phyloP scores from a whole-genome alignment of 2,888 invertebrate species.

The Lithophane leautieri region DNA sequence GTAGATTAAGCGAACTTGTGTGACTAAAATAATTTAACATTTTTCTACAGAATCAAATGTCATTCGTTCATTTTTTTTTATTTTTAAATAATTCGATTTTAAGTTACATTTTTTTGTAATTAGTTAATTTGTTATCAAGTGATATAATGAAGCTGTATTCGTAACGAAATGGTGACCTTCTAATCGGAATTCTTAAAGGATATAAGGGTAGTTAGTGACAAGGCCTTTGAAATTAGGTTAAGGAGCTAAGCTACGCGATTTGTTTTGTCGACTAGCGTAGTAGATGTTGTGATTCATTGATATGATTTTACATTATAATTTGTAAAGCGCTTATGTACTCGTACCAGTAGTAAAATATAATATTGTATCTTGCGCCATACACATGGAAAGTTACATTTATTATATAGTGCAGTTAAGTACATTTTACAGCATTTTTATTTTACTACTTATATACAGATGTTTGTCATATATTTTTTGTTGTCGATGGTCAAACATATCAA shows the following conservation, averaged over 20 bases:
- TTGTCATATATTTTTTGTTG: constrained; percentile 70
- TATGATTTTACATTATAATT: constrained; percentile 75
- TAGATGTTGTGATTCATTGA: constrained; percentile 80
- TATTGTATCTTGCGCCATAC: constrained; percentile 80
- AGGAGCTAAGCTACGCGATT: constrained; percentile 83
- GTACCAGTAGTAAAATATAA: constrained; percentile 69
- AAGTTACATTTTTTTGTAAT: constrained; percentile 80
- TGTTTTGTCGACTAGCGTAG: constrained; percentile 80
- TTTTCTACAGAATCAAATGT: constrained; percentile 85
- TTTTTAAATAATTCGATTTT: constrained; percentile 74
- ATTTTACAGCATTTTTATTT: constrained; percentile 76
- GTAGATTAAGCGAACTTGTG: constrained; percentile 86
- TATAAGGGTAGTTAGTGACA: constrained; percentile 88
- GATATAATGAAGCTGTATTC: constrained; percentile 87
- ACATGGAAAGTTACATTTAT: constrained; percentile 77
- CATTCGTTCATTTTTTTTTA: constrained; percentile 75
- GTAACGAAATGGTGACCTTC: constrained; percentile 88
- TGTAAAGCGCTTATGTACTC: constrained; percentile 73
- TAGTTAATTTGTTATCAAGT: constrained; percentile 87
- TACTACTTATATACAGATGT: constrained; percentile 66
- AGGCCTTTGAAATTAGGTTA: constrained; percentile 87
- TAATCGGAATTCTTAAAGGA: constrained; percentile 88
- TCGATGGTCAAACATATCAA: constrained; percentile 77
- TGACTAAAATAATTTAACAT: constrained; percentile 85
- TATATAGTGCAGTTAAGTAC: constrained; percentile 76